Evolutionary conservation across 2,113 vertebrate species (phyloP).

Genomic region (Otocyon megalotis): DNA sequence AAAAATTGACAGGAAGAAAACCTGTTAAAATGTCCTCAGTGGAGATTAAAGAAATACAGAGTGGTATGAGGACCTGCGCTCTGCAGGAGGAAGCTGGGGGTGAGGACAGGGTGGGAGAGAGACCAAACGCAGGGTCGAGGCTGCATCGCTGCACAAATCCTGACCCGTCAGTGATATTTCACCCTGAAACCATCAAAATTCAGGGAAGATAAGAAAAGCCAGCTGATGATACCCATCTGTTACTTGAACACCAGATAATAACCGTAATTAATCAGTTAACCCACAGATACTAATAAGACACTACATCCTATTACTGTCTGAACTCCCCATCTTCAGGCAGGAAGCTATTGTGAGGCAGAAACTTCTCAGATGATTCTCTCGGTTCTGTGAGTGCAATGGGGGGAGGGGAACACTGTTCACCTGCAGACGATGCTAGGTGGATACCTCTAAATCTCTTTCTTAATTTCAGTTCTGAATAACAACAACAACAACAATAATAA

Average conservation of each 20-base stretch:
- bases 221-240: too few relatives aligned
- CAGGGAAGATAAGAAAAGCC: not conserved
- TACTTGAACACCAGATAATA: not conserved
- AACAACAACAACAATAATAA: not conserved
- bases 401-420: rapidly evolving
- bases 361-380: rapidly evolving
- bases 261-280: too few relatives aligned
- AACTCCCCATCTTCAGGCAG: too few relatives aligned
- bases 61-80: rapidly evolving
- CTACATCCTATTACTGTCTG: rapidly evolving
- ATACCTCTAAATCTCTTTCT: not conserved
- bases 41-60: not conserved
- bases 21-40: not conserved
- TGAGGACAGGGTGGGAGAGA: not conserved
- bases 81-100: rapidly evolving
- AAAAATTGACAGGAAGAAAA: not conserved
- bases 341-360: not conserved
- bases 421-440: rapidly evolving
- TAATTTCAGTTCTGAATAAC: not conserved
- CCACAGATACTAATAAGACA: not conserved
- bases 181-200: not conserved
- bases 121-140: rapidly evolving
- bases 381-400: rapidly evolving
- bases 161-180: rapidly evolving
- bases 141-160: rapidly evolving